Conservation (phyloP, 2,888 invertebrate genomes). For the Platycheirus rosarum region DNA sequence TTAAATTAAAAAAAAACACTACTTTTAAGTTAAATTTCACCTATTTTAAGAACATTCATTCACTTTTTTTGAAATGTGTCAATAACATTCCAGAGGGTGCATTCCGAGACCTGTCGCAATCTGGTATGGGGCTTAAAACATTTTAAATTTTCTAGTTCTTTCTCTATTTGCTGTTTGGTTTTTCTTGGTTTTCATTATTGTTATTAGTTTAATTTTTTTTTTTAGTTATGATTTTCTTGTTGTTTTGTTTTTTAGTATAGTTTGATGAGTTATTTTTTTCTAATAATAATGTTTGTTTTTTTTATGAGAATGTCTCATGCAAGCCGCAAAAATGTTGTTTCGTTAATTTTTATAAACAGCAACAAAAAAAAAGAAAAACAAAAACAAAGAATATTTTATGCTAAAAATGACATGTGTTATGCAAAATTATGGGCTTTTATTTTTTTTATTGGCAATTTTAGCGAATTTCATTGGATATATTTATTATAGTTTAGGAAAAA, state of each 20-base stretch:
- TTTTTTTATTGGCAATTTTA: slow-evolving; percentile 50
- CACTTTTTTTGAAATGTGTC: slow-evolving; percentile 67
- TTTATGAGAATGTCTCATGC: slow-evolving; percentile 77
- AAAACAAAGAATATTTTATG: slow-evolving; percentile 30
- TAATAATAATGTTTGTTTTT: slow-evolving; percentile 65
- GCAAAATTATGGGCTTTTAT: slow-evolving; percentile 61
- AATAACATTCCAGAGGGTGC: slow-evolving; percentile 80
- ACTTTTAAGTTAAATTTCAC: slow-evolving; percentile 53
- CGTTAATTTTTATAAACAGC: slow-evolving; percentile 62
- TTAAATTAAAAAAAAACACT: slow-evolving; percentile 10
- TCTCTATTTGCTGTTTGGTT: slow-evolving; percentile 78
- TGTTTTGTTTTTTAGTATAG: slow-evolving; percentile 27
- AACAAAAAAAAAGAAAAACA: slow-evolving; percentile 45
- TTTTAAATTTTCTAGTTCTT: slow-evolving; percentile 72
- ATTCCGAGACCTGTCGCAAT: slow-evolving; percentile 83
- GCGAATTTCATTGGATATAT: slow-evolving; percentile 38
- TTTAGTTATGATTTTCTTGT: slow-evolving; percentile 41
- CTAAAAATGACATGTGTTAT: slow-evolving; percentile 61
- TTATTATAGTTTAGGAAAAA: slow-evolving; percentile 48
- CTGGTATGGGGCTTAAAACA: slow-evolving; percentile 81
- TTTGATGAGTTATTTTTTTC: slow-evolving; percentile 40
- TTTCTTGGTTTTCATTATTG: slow-evolving; percentile 31
- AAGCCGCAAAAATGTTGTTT: slow-evolving; percentile 74
- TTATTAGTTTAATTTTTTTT: slow-evolving; percentile 40
- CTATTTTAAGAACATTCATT: slow-evolving; percentile 51